Conservation (phyloP, 2,797 vertebrate species). For the Spheniscus humboldti region DNA sequence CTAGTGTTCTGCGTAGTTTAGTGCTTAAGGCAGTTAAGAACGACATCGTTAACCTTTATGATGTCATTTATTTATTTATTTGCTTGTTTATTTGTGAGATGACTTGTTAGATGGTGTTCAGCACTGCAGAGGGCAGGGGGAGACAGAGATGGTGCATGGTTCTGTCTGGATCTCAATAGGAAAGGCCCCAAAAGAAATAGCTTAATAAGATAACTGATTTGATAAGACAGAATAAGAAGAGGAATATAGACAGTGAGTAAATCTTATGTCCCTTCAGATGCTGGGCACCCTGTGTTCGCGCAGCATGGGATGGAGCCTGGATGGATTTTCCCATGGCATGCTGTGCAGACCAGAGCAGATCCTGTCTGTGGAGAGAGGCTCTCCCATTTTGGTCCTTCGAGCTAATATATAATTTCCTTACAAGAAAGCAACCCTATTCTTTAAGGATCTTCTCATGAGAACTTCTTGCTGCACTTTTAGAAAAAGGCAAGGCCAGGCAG, state of each 20-base stretch:
- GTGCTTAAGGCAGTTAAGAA: not conserved
- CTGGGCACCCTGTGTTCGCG: not conserved
- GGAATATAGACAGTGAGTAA: not conserved
- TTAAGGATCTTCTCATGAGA: not conserved
- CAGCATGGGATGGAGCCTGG: fast-evolving
- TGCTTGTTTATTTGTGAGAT: not conserved
- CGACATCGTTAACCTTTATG: not conserved
- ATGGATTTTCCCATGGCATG: not conserved
- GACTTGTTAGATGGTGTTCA: not conserved
- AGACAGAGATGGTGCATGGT: not conserved
- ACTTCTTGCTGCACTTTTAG: not conserved
- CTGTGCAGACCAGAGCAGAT: not conserved
- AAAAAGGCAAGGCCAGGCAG: not conserved
- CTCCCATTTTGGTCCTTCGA: not conserved
- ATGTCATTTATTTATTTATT: not conserved
- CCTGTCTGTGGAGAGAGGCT: not conserved
- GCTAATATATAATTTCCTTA: not conserved
- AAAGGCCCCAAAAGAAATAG: not conserved
- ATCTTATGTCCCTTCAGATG: not conserved
- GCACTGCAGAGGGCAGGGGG: fast-evolving
- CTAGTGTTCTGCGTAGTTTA: not conserved
- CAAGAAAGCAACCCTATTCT: not conserved
- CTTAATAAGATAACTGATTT: not conserved
- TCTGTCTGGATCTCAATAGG: not conserved
- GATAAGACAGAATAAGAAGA: not conserved